phyloP scores from a whole-genome alignment of 1,140 invertebrate genomes.

The Euborellia annulipes region DNA sequence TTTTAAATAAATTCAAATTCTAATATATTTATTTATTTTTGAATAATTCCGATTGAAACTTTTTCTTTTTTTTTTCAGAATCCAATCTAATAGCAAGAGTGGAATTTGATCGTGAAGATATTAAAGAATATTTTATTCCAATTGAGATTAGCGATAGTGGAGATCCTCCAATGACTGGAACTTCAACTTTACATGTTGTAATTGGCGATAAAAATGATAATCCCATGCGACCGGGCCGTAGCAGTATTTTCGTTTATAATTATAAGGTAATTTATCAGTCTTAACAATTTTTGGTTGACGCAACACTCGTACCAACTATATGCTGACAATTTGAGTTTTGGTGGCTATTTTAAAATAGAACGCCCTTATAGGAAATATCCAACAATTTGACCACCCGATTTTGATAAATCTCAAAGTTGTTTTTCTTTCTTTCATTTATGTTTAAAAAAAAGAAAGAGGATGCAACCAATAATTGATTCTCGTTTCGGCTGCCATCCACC shows the following conservation, averaged over 20 bases:
- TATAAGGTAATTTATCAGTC: constrained; percentile 51
- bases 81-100: constrained; percentile 38
- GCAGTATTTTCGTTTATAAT: constrained; percentile 82
- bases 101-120: constrained; percentile 74
- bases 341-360: too few species aligned
- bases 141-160: constrained; percentile 78
- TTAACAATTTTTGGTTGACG: too few species aligned
- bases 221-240: constrained; percentile 59
- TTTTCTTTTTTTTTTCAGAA: background rate
- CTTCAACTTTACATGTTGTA: constrained; percentile 62
- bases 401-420: too few species aligned
- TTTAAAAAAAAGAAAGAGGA: too few species aligned
- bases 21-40: background rate
- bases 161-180: constrained; percentile 46
- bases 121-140: constrained; percentile 72
- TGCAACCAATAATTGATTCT: too few species aligned
- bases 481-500: too few species aligned
- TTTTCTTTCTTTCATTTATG: too few species aligned
- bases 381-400: too few species aligned
- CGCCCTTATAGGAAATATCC: too few species aligned
- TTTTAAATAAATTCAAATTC: too few species aligned
- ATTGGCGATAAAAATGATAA: constrained; percentile 89
- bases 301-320: too few species aligned
- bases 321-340: too few species aligned
- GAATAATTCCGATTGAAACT: background rate